Base-by-base conservation (phyloP, 2,113 vertebrate genomes). In the Oncorhynchus tshawytscha region DNA sequence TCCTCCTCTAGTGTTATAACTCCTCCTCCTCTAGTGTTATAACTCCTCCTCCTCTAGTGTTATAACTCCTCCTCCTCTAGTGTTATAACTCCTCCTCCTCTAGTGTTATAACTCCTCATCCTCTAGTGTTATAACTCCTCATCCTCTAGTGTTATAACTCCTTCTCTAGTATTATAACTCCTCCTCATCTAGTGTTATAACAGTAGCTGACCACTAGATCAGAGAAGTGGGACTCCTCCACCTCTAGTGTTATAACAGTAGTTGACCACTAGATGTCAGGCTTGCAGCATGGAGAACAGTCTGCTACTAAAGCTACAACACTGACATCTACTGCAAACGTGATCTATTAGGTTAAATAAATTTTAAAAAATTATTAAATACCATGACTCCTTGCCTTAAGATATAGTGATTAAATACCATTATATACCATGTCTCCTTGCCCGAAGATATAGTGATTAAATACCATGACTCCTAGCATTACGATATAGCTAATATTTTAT, bases 201-300 rank as follows among this genome's bases (percentile, higher is more conserved):
- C 31, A 67, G 6, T 2, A 45, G 9, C 7, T 39, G 7, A 18
- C 80, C 76, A 78, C 51, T 9, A 5, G 22, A 15, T 25, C 67
- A 57, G 65, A 62, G 12, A 59, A 54, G 15, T 20, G 67, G 27
- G 49, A 73, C 57, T 12, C 48, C 48, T n/a, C 18, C 31, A 39
- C 18, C 8, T 24, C 15, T 27, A 25, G 31, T 5, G 22, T 67
- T 15, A 51, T 57, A 67, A 70, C 39, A 69, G 3, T 3, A 31
- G 12, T 9, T 25, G 9, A 15, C 81, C 81, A 78, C 70, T 48
- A 78, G 81, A 66, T 71, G 76, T 51, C 73, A 78, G 66, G 67
- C 66, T 79, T 74, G 66, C 11, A 66, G 29, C 72, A 70, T 34
- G 25, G 7, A 51, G 24, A 11, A 70, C 39, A 20, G 12, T 39